These are phyloP conservation scores for Maccullochella peelii DNA, from an alignment of 2,113 vertebrate species.

Conservation along the genomic window DNA sequence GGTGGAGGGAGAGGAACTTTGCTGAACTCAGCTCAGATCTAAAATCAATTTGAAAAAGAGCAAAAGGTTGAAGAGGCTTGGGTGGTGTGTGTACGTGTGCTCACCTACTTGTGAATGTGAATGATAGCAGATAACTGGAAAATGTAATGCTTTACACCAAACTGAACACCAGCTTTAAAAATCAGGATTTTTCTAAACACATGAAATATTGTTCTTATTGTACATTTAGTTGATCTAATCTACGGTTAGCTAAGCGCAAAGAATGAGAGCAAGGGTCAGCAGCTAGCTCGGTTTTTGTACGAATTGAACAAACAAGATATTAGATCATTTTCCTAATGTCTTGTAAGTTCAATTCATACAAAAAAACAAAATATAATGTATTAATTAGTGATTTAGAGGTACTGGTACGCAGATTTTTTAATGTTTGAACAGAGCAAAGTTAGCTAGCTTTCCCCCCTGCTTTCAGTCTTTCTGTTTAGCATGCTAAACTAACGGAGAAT, in stretches of 20 bases:
- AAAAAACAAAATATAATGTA: background rate
- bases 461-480: background rate
- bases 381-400: background rate
- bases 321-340: no score
- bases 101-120: slow-evolving; percentile 12
- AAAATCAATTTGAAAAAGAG: slow-evolving; percentile 69
- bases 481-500: background rate
- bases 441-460: background rate
- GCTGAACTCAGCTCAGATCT: slow-evolving; percentile 67
- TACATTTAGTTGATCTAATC: background rate
- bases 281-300: background rate
- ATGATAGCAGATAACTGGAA: slow-evolving; percentile 5
- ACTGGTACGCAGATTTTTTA: background rate
- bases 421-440: background rate
- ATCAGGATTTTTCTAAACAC: background rate
- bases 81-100: background rate
- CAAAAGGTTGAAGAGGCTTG: slow-evolving; percentile 57
- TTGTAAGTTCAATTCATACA: no score
- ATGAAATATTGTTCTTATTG: background rate
- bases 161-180: background rate
- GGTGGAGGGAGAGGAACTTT: slow-evolving; percentile 63
- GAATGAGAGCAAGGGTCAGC: background rate
- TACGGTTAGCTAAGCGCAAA: background rate
- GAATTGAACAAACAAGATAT: background rate
- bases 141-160: background rate